Evolutionary conservation across 2,888 invertebrate species (phyloP).

Genomic region (Cephus sareptanus): DNA sequence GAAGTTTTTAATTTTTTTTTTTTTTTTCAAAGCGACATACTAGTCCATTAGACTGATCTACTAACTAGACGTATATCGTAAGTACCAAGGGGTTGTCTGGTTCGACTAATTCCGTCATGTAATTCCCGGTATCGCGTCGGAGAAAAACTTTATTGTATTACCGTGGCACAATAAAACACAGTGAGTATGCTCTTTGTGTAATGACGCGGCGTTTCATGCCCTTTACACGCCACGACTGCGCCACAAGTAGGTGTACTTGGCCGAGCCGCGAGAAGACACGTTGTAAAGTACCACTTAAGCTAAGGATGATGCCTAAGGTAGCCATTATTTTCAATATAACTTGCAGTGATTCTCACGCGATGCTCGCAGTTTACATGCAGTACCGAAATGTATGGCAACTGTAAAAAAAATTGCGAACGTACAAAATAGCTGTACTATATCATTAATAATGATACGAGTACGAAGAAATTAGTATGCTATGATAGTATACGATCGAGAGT

Average conservation of each 20-base stretch:
- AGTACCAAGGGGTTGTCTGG: conserved; percentile 9
- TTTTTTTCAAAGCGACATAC: not conserved
- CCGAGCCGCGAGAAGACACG: conserved; percentile 16
- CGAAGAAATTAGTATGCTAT: not conserved
- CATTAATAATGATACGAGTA: not conserved
- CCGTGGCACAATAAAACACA: conserved; percentile 54
- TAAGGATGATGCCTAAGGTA: not conserved
- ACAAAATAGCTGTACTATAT: not conserved
- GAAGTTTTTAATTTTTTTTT: not conserved
- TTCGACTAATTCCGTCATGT: conserved; percentile 32
- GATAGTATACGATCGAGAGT: not conserved
- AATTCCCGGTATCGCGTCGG: conserved; percentile 23
- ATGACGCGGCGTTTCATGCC: conserved; percentile 61
- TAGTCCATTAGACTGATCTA: not conserved
- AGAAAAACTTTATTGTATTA: conserved; percentile 45
- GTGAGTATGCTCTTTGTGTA: conserved; percentile 63
- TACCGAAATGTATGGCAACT: not conserved
- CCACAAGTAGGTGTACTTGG: conserved; percentile 42
- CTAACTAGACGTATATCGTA: not conserved
- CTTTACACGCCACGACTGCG: conserved; percentile 45
- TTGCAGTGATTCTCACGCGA: conserved; percentile 33
- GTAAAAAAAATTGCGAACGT: not conserved
- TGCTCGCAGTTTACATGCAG: not conserved
- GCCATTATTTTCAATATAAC: conserved; percentile 36
- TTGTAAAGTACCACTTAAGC: conserved; percentile 28